phyloP scores from a whole-genome alignment of 2,888 invertebrate species.

The Brassicogethes aeneus region DNA sequence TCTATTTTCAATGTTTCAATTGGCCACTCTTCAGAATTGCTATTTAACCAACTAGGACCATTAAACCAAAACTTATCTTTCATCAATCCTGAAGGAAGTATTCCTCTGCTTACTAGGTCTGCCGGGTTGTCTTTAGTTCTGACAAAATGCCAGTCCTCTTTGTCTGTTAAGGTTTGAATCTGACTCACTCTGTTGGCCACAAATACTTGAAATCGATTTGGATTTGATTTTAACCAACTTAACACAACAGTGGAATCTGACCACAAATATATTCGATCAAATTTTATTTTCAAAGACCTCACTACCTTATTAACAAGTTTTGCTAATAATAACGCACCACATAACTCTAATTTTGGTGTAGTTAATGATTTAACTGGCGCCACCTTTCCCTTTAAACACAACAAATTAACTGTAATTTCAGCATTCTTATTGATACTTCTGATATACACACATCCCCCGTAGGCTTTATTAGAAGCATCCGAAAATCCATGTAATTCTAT shows the following conservation, averaged over 20 bases:
- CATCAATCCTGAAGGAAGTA: constrained; percentile 8
- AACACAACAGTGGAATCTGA: constrained; percentile 20
- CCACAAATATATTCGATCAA: constrained; percentile 13
- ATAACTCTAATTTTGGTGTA: constrained; percentile 22
- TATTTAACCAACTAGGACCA: constrained; percentile 7
- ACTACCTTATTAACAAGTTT: constrained; percentile 9
- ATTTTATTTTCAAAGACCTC: constrained; percentile 4
- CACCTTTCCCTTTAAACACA: constrained; percentile 24
- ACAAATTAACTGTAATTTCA: constrained; percentile 9
- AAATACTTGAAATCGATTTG: constrained; percentile 17
- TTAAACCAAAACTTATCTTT: constrained; percentile 10
- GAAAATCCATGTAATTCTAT: constrained; percentile 16
- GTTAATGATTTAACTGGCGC: constrained; percentile 22
- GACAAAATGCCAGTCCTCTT: constrained; percentile 14
- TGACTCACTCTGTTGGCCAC: constrained; percentile 19
- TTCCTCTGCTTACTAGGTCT: constrained; percentile 16
- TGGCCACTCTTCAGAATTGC: not conserved
- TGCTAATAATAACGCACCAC: constrained; percentile 17
- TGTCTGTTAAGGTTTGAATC: constrained; percentile 13
- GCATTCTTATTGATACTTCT: constrained; percentile 6
- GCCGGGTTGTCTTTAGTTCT: constrained; percentile 16
- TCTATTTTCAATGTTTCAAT: not conserved
- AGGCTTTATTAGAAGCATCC: constrained; percentile 15
- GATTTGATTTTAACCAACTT: constrained; percentile 6
- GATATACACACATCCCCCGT: constrained; percentile 14